A percentile compares a stretch with the other conserved stretches of the same genome.
These are phyloP conservation scores for Piliocolobus tephrosceles DNA, from an alignment of 2,113 vertebrate genomes.

Conservation along the genomic window DNA sequence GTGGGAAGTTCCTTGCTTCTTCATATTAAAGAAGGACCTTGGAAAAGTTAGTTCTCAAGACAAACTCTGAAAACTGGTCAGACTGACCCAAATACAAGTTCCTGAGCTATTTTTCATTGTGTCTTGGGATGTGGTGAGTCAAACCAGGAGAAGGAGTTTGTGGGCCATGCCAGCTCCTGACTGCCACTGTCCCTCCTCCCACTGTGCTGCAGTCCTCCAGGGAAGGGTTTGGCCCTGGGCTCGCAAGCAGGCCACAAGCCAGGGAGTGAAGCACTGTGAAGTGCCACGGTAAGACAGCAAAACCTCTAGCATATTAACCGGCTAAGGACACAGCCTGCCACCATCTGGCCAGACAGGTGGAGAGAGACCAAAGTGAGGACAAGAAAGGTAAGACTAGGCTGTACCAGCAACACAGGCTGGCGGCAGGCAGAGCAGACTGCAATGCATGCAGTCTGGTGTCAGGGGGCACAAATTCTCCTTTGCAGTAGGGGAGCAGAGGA, in stretches of 20 bases:
- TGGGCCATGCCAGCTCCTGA: background rate
- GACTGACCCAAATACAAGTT: conserved; percentile 29
- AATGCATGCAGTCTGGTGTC: background rate
- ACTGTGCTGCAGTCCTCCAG: background rate
- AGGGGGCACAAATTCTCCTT: background rate
- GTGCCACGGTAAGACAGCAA: background rate
- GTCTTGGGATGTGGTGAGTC: background rate
- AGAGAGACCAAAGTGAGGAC: background rate
- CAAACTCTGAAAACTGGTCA: conserved; percentile 16
- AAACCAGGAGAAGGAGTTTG: background rate
- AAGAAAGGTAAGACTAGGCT: background rate
- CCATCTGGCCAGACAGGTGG: background rate
- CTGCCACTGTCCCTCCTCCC: too few relatives aligned
- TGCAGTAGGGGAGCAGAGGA: background rate
- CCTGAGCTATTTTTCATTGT: conserved; percentile 39
- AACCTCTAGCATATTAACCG: background rate
- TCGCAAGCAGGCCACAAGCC: background rate
- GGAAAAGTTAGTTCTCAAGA: conserved; percentile 37
- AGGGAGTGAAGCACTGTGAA: fast-evolving
- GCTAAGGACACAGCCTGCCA: background rate
- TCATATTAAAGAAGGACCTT: background rate
- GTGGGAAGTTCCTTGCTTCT: background rate
- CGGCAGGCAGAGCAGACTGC: background rate
- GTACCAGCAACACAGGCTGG: background rate
- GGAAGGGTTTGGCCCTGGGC: background rate